These are phyloP conservation scores for Caenorhabditis parvicauda DNA, from an alignment of 2,888 invertebrate genomes.

Conservation along the genomic window DNA sequence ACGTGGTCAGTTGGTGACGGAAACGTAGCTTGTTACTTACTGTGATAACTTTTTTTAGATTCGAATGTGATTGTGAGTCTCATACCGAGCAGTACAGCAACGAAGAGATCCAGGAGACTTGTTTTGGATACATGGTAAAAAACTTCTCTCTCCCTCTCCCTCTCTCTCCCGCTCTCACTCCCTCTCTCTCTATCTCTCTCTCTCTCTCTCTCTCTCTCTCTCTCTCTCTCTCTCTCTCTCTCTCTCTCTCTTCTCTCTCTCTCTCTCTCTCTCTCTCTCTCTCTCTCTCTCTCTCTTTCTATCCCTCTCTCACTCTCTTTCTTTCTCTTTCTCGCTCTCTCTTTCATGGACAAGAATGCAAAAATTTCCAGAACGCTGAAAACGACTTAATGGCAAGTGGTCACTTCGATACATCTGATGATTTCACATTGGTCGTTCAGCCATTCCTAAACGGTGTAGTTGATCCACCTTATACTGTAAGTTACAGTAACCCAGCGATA, in stretches of 20 bases:
- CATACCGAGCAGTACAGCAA: constrained; percentile 27
- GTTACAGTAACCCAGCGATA: not conserved
- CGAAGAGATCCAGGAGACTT: constrained; percentile 35
- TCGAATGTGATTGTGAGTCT: constrained; percentile 41
- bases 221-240: not conserved
- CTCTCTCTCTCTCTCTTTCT: too few species aligned
- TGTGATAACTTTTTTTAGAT: constrained; percentile 7
- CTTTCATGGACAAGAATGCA: not conserved
- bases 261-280: not conserved
- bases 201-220: too few species aligned
- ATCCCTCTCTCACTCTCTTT: too few species aligned
- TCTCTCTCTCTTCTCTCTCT: not conserved
- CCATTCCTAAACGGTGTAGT: constrained; percentile 40
- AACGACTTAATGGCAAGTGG: constrained; percentile 25
- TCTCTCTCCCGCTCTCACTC: too few species aligned
- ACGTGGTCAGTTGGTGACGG: too few species aligned
- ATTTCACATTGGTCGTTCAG: constrained; percentile 44
- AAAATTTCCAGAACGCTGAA: constrained; percentile 20
- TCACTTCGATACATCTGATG: constrained; percentile 33
- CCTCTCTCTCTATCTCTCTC: too few species aligned
- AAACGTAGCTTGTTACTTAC: not conserved
- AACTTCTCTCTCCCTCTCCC: too few species aligned
- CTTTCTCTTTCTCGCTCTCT: too few species aligned
- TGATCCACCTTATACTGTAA: constrained; percentile 29
- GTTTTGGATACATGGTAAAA: constrained; percentile 38